A percentile compares a stretch with the other conserved stretches of the same genome.
These are phyloP conservation scores for Siderastrea radians DNA, from an alignment of 92 coral and sea anemone genomes.

Conservation along the genomic window DNA sequence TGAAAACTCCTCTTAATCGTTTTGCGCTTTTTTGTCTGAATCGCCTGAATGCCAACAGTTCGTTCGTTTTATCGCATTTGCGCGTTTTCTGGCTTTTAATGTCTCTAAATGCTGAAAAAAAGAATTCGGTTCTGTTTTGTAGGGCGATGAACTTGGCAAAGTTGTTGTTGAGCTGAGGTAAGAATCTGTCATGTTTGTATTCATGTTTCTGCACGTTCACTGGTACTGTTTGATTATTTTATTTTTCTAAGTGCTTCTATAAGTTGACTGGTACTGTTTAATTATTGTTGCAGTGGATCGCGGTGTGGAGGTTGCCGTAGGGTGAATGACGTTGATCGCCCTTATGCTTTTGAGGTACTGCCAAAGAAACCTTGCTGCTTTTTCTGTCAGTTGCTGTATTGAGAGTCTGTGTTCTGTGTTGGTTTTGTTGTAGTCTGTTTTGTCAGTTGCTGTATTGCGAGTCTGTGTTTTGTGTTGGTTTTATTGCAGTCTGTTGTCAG, in stretches of 20 bases:
- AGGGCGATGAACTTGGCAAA: slow-evolving; percentile 26
- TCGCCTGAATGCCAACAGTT: too few species aligned
- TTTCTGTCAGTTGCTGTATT: too few species aligned
- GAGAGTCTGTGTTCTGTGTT: too few species aligned
- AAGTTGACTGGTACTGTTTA: background rate
- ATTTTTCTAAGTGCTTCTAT: background rate
- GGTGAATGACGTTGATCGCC: slow-evolving; percentile 73
- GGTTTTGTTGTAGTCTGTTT: too few species aligned
- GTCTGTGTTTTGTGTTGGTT: background rate
- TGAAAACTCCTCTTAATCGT: too few species aligned
- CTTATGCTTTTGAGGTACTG: slow-evolving; percentile 82
- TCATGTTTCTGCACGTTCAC: background rate
- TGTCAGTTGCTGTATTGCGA: too few species aligned
- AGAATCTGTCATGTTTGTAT: background rate
- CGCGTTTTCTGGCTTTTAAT: too few species aligned
- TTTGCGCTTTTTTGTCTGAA: too few species aligned
- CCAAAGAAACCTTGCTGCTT: background rate
- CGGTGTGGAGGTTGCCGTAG: slow-evolving; percentile 88
- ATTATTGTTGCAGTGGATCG: slow-evolving; percentile 61
- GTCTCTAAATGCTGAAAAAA: too few species aligned
- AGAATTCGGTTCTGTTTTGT: background rate
- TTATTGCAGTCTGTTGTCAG: background rate
- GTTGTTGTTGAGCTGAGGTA: slow-evolving; percentile 24
- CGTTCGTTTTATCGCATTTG: too few species aligned
- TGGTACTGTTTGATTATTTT: background rate